phyloP scores from a whole-genome alignment of 2,888 invertebrate genomes.

The Agrochola litura region DNA sequence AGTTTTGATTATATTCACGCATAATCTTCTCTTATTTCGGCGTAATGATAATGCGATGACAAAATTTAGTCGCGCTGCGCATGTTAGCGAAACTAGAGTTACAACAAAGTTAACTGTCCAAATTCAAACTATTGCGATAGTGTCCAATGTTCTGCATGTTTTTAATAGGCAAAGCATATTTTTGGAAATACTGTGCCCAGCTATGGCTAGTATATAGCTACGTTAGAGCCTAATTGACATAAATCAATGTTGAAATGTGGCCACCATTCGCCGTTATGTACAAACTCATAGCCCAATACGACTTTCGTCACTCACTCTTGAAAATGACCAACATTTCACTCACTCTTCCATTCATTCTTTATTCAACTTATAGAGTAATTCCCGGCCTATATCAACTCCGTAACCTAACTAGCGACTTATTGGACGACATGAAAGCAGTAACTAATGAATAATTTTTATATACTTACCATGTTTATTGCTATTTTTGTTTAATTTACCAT shows the following conservation, averaged over 20 bases:
- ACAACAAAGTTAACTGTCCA: background rate
- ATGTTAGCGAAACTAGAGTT: background rate
- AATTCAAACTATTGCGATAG: background rate
- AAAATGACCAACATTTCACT: constrained; percentile 16
- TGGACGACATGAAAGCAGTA: constrained; percentile 26
- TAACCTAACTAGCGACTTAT: constrained; percentile 24
- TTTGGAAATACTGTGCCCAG: background rate
- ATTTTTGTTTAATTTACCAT: background rate
- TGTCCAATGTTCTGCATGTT: too few relatives aligned
- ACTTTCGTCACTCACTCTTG: constrained; percentile 2
- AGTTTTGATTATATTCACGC: constrained; percentile 2
- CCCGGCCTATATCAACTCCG: constrained; percentile 45
- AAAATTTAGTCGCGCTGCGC: background rate
- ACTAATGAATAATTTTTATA: background rate
- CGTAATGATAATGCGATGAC: background rate
- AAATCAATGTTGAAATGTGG: background rate
- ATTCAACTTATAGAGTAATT: constrained; percentile 51
- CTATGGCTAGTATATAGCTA: background rate
- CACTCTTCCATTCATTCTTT: constrained; percentile 26
- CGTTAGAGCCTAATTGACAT: background rate
- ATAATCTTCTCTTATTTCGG: background rate
- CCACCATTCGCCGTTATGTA: constrained; percentile 1
- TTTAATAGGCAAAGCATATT: too few relatives aligned
- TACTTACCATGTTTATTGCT: background rate
- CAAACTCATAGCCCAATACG: background rate